A percentile compares a stretch with the other conserved stretches of the same genome.
Conservation (phyloP, 2,113 vertebrate genomes). For the Triplophysa siluroides region DNA sequence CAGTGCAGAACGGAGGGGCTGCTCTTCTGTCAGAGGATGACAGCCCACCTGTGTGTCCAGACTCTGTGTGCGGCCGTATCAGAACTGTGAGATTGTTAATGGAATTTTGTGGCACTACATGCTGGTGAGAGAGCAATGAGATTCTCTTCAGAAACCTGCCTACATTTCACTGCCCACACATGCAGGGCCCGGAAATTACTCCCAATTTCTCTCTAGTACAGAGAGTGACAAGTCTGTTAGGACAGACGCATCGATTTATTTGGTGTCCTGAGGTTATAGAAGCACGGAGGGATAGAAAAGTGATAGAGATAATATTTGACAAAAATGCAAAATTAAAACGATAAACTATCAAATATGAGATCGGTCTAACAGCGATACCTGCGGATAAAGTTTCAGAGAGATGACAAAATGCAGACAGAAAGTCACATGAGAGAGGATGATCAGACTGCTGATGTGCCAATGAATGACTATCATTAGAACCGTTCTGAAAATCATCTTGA, state of each 20-base stretch:
- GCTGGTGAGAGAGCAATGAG: slow-evolving; percentile 38
- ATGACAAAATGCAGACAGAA: no score
- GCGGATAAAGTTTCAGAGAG: no score
- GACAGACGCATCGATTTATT: neutral
- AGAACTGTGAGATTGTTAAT: slow-evolving; percentile 40
- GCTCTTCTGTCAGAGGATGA: slow-evolving; percentile 37
- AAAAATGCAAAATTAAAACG: no score
- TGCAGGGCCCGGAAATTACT: slow-evolving; percentile 24
- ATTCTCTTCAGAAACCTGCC: slow-evolving; percentile 24
- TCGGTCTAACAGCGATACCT: no score
- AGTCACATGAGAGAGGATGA: no score
- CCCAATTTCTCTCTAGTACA: neutral
- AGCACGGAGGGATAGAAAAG: no score
- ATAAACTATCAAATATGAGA: no score
- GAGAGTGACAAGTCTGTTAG: neutral
- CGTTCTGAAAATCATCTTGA: no score
- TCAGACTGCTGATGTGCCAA: no score
- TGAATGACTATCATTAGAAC: no score
- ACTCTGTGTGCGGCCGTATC: slow-evolving; percentile 9
- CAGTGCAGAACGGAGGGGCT: neutral
- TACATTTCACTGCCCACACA: slow-evolving; percentile 35
- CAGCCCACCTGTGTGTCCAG: slow-evolving; percentile 42
- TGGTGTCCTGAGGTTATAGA: no score
- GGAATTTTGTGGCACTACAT: slow-evolving; percentile 41
- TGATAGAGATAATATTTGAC: no score